phyloP scores from a whole-genome alignment of 2,888 invertebrate genomes.

The Diaphora mendica region DNA sequence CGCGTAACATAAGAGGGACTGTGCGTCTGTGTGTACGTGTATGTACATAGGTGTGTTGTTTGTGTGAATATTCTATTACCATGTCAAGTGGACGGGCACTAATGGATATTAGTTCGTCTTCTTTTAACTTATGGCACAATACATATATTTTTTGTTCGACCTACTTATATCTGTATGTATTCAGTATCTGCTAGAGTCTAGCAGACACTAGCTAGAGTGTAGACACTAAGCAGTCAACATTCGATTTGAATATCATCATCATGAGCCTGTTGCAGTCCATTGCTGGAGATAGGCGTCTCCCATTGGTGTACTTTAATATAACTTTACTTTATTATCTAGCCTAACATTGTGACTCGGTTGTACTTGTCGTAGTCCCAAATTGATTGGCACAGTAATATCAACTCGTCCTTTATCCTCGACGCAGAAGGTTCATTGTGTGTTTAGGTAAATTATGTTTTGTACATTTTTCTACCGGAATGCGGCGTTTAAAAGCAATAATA shows the following conservation, averaged over 20 bases:
- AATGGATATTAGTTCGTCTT: slow-evolving; percentile 15
- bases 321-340: neutral
- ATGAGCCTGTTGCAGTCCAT: no score
- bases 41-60: neutral
- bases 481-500: no score
- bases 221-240: neutral
- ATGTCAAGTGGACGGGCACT: slow-evolving; percentile 11
- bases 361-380: no score
- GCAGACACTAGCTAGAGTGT: no score
- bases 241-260: no score
- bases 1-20: slow-evolving; percentile 15
- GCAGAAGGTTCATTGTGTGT: no score
- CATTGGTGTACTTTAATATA: neutral
- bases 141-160: neutral
- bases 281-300: no score
- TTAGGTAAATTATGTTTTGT: no score
- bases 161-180: neutral
- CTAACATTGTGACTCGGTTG: no score
- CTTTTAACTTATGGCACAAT: neutral
- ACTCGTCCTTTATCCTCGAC: no score
- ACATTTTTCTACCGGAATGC: no score
- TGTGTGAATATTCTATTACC: slow-evolving; percentile 12
- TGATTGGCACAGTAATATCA: no score
- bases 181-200: neutral
- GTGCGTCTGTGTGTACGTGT: neutral